Evolutionary conservation across 2,797 vertebrate species (phyloP).

Genomic region (Pangasius larnaudii): DNA sequence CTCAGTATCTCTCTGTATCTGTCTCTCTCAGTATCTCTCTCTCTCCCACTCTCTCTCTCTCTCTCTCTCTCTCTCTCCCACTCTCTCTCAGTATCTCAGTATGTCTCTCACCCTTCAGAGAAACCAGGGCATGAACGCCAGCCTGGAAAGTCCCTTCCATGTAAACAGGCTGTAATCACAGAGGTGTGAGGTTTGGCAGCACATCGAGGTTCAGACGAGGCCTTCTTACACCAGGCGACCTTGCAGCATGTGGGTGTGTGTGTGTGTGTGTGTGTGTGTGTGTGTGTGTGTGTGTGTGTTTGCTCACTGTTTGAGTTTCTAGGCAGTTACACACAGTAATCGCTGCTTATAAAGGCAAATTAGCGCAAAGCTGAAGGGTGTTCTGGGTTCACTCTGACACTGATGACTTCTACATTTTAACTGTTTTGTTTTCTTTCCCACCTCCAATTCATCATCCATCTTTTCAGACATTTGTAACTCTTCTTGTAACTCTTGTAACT

Average conservation of each 20-base stretch:
- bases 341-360: conserved; percentile 47
- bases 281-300: background rate
- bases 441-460: background rate
- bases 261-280: conserved; percentile 2
- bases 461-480: background rate
- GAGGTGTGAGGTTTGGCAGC: conserved; percentile 58
- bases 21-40: too few relatives aligned
- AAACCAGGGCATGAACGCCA: conserved; percentile 44
- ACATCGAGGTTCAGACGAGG: conserved; percentile 50
- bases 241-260: conserved; percentile 29
- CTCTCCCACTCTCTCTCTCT: background rate
- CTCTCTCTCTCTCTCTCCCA: background rate
- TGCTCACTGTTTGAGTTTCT: conserved; percentile 48
- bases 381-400: conserved; percentile 7
- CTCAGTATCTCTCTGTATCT: too few relatives aligned
- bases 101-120: conserved; percentile 46
- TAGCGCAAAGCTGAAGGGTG: conserved; percentile 4
- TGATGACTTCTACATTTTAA: background rate
- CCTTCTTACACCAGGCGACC: conserved; percentile 56
- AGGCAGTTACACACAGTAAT: conserved; percentile 45
- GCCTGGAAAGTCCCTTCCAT: conserved; percentile 56
- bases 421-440: background rate
- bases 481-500: too few relatives aligned
- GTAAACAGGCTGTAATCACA: conserved; percentile 54
- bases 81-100: conserved; percentile 49